Conservation (phyloP, 2,888 invertebrate species). For the Euzophera pinguis region DNA sequence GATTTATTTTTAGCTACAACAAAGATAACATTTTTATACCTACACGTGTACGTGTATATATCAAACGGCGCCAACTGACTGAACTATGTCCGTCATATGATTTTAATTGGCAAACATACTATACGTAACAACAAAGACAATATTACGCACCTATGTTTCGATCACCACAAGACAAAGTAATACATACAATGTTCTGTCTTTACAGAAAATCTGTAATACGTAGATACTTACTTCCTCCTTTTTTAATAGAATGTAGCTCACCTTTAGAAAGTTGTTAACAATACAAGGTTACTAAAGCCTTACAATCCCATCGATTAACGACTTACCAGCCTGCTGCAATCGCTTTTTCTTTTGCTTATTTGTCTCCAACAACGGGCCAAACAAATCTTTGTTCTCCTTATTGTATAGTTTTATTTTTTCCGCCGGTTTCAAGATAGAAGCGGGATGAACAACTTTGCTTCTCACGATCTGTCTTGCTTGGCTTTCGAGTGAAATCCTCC, state of each 20-base stretch:
- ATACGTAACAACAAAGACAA: not conserved
- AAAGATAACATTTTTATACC: conserved; percentile 47
- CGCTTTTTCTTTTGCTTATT: conserved; percentile 64
- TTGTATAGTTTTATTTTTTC: conserved; percentile 68
- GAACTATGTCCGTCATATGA: conserved; percentile 60
- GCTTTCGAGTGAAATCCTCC: conserved; percentile 43
- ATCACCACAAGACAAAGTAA: not conserved
- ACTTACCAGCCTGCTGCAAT: conserved; percentile 58
- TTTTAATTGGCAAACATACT: conserved; percentile 49
- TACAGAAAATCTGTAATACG: not conserved
- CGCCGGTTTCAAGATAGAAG: conserved; percentile 64
- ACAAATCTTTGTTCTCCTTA: conserved; percentile 71
- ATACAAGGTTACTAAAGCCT: conserved; percentile 49
- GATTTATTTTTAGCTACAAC: conserved; percentile 73
- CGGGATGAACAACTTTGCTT: conserved; percentile 61
- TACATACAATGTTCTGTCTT: not conserved
- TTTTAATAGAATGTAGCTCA: conserved; percentile 13
- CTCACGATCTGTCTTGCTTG: conserved; percentile 55
- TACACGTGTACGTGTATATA: conserved; percentile 33
- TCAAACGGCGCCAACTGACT: conserved; percentile 54
- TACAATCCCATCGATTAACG: conserved; percentile 21
- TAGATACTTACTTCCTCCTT: not conserved
- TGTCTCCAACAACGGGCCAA: conserved; percentile 72
- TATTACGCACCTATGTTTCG: not conserved
- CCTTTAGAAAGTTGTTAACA: conserved; percentile 36